Conservation (phyloP, 35 echinoderm and acorn worm species). For the Strongylocentrotus purpuratus region DNA sequence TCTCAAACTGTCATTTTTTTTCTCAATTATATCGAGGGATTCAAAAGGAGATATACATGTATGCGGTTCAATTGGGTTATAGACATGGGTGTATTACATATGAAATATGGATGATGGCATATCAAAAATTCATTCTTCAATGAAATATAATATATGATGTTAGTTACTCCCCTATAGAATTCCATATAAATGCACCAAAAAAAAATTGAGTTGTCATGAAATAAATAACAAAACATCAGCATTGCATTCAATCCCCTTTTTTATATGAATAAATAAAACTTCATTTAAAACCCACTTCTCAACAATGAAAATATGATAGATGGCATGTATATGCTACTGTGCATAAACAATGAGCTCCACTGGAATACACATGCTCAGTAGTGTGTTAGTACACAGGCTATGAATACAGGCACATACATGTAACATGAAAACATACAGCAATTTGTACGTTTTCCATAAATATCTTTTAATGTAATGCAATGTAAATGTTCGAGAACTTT, state of each 20-base stretch:
- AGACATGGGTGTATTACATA: neutral
- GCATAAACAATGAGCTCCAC: neutral
- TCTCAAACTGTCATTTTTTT: no score
- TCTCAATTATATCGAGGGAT: no score
- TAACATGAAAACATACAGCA: neutral
- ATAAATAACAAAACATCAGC: neutral
- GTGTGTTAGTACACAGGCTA: neutral
- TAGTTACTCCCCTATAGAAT: neutral
- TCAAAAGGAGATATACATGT: neutral
- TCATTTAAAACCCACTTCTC: neutral
- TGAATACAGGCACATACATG: neutral
- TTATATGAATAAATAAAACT: neutral
- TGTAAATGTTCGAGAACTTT: no score
- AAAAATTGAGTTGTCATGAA: neutral
- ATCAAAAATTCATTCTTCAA: neutral
- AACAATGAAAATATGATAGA: neutral
- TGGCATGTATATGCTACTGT: neutral
- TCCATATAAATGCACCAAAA: neutral
- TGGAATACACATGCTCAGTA: neutral
- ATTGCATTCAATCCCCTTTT: neutral
- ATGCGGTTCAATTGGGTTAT: neutral
- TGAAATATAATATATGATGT: neutral
- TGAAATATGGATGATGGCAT: neutral
- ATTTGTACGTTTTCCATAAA: no score
- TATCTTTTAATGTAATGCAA: no score